Percentiles rank a stretch among this genome's conserved stretches.
Evolutionary conservation across 2,113 vertebrate species (phyloP).

Genomic region (Ictalurus punctatus): DNA sequence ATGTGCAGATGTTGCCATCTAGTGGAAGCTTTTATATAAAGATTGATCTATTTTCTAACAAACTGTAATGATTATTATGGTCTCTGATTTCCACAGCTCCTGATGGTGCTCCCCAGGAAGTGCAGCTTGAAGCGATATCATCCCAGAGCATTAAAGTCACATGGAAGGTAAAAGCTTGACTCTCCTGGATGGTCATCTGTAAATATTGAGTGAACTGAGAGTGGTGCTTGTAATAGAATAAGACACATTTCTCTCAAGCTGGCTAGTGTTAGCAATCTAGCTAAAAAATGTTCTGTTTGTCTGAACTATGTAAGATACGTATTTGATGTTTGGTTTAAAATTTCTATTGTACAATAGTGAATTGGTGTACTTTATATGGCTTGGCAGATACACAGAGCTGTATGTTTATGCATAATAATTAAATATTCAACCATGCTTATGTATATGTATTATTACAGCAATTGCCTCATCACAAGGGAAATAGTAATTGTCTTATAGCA

Average conservation of each 20-base stretch:
- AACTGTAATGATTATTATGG: constrained; percentile 13
- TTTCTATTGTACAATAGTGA: not conserved
- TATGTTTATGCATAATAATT: not conserved
- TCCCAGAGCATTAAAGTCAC: constrained; percentile 97
- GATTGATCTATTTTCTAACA: not conserved
- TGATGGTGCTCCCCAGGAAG: constrained; percentile 94
- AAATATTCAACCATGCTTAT: not conserved
- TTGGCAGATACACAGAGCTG: not conserved
- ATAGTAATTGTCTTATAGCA: not conserved
- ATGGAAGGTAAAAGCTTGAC: constrained; percentile 85
- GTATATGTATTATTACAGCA: not conserved
- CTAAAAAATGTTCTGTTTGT: not conserved
- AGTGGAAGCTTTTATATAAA: constrained; percentile 35
- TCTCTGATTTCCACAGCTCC: constrained; percentile 79
- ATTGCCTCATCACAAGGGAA: not conserved
- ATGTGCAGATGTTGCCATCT: constrained; percentile 63
- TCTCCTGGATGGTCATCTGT: not conserved
- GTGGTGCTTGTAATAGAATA: too few relatives aligned
- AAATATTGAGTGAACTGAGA: not conserved
- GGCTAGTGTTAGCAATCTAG: not conserved
- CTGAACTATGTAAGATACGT: not conserved
- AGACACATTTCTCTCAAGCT: not conserved
- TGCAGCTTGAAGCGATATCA: constrained; percentile 91
- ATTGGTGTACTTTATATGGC: not conserved
- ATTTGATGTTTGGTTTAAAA: not conserved